Percentiles rank a stretch among this genome's conserved stretches.
phyloP scores from a whole-genome alignment of 2,888 invertebrate genomes.

The Ormia ochracea region DNA sequence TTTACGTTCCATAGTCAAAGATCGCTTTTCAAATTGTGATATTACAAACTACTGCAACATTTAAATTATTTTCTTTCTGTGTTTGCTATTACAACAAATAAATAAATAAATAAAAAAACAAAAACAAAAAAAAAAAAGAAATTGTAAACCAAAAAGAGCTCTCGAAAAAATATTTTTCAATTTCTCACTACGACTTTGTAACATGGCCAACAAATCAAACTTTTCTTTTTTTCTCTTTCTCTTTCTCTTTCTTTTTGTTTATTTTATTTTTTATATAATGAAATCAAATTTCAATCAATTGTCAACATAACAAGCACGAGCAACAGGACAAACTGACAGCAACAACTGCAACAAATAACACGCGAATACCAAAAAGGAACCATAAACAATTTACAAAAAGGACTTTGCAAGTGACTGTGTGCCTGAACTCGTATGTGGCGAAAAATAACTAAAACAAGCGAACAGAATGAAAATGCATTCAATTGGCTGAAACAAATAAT shows the following conservation, averaged over 20 bases:
- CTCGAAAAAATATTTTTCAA: slow-evolving; percentile 17
- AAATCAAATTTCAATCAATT: slow-evolving; percentile 75
- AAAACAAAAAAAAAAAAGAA: slow-evolving; percentile 20
- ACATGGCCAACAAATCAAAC: slow-evolving; percentile 65
- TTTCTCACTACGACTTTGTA: slow-evolving; percentile 40
- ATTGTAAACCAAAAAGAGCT: not conserved
- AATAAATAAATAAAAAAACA: too few species aligned
- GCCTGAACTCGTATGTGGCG: not conserved
- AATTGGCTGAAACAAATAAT: slow-evolving; percentile 42
- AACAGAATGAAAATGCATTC: not conserved
- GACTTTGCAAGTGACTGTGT: slow-evolving; percentile 27
- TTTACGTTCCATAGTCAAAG: too few species aligned
- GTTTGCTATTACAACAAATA: too few species aligned
- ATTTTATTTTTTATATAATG: slow-evolving; percentile 65
- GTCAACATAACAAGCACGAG: slow-evolving; percentile 53
- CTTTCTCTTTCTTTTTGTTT: slow-evolving; percentile 4
- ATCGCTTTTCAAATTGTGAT: too few species aligned
- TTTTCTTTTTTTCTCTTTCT: slow-evolving; percentile 13
- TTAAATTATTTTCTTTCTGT: not conserved
- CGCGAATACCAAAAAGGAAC: slow-evolving; percentile 12
- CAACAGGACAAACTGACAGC: slow-evolving; percentile 30
- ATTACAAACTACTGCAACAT: not conserved
- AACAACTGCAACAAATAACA: slow-evolving; percentile 6
- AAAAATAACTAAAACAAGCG: not conserved
- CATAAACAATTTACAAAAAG: slow-evolving; percentile 24